These are phyloP conservation scores for Onychorhynchus coronatus DNA, from an alignment of 2,113 vertebrate genomes.

Conservation along the genomic window DNA sequence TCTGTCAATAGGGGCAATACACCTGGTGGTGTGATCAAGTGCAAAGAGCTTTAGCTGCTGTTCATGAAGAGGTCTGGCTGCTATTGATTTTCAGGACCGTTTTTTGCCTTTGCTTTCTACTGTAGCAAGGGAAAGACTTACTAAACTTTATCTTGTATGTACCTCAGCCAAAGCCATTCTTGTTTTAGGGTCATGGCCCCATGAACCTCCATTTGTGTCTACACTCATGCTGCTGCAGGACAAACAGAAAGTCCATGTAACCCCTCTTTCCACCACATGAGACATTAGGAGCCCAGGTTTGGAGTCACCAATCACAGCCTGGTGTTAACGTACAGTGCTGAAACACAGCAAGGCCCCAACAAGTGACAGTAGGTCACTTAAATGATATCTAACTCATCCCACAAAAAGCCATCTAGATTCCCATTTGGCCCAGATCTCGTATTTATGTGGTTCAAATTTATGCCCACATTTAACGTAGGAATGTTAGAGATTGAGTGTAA, in stretches of 20 bases:
- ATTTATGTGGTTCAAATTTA: neutral
- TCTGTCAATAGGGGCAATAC: neutral
- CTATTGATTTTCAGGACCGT: neutral
- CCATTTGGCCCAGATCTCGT: neutral
- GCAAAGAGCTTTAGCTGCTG: neutral
- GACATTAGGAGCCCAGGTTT: neutral
- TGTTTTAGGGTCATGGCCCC: neutral
- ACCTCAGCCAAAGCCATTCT: neutral
- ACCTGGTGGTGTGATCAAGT: neutral
- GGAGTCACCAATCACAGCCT: neutral
- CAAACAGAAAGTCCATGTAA: neutral
- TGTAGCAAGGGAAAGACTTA: neutral
- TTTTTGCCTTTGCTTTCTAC: neutral
- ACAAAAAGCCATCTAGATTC: neutral
- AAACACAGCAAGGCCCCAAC: neutral
- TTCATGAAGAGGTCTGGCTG: neutral
- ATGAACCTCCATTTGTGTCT: neutral
- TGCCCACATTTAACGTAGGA: neutral
- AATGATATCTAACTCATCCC: neutral
- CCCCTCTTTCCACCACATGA: accelerated
- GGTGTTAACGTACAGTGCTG: neutral
- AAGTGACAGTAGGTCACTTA: neutral
- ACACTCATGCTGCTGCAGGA: neutral
- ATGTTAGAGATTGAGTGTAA: constrained; percentile 33
- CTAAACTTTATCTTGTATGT: neutral